A percentile compares a stretch with the other conserved stretches of the same genome.
Evolutionary conservation across 1,140 invertebrate species (phyloP).

Genomic region (Centruroides sculpturatus): DNA sequence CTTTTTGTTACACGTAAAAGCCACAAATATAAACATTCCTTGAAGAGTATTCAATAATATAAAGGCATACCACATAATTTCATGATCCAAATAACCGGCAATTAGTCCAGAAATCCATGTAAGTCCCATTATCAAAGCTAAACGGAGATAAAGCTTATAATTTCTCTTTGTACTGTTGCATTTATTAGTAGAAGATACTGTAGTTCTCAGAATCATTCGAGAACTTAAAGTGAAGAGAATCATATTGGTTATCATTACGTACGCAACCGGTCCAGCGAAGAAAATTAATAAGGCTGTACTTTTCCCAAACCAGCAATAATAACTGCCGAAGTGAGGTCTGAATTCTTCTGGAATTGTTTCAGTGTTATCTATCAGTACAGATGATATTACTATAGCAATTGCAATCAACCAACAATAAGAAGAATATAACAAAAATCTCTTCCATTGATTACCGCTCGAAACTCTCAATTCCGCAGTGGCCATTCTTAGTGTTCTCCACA

Average conservation of each 20-base stretch:
- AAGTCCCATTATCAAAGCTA: conserved; percentile 34
- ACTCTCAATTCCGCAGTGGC: conserved; percentile 36
- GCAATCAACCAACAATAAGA: conserved; percentile 34
- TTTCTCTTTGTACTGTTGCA: conserved; percentile 23
- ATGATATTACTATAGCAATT: conserved; percentile 7
- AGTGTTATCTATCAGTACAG: conserved; percentile 34
- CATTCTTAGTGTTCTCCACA: conserved; percentile 36
- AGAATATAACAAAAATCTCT: conserved; percentile 35
- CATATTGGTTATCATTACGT: conserved; percentile 35
- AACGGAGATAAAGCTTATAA: conserved; percentile 39
- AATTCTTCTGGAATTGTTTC: conserved; percentile 24
- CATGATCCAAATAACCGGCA: conserved; percentile 20
- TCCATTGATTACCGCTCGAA: conserved; percentile 26
- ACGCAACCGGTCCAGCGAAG: conserved; percentile 36
- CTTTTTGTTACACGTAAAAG: conserved; percentile 33
- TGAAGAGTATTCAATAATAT: conserved; percentile 40
- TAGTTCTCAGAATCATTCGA: conserved; percentile 32
- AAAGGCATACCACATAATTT: conserved; percentile 36
- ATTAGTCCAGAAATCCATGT: conserved; percentile 38
- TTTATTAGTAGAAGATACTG: conserved; percentile 19
- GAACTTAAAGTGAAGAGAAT: conserved; percentile 36
- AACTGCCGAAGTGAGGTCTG: conserved; percentile 33
- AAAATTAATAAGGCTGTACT: conserved; percentile 36
- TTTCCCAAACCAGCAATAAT: conserved; percentile 39
- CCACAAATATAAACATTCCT: conserved; percentile 42